Conservation (phyloP, 1,140 invertebrate genomes). For the Chionoecetes opilio region DNA sequence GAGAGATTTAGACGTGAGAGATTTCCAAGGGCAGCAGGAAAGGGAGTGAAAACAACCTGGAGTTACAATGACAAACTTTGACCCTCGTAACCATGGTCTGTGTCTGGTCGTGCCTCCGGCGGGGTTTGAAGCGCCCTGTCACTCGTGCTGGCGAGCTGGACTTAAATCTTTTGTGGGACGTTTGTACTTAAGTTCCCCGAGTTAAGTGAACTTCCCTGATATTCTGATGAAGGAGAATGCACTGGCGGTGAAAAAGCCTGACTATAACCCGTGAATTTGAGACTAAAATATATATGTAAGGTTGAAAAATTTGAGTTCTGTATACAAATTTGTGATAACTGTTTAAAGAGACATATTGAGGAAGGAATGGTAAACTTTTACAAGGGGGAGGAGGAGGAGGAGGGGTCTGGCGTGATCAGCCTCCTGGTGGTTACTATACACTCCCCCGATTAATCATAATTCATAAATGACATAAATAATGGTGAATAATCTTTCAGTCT, state of each 20-base stretch:
- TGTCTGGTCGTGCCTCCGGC: background rate
- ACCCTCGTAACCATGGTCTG: background rate
- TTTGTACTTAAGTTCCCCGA: constrained; percentile 77
- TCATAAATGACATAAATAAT: background rate
- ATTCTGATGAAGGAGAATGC: constrained; percentile 67
- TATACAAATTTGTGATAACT: too few relatives aligned
- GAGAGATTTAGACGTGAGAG: background rate
- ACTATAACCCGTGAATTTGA: background rate
- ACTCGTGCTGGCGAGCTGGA: constrained; percentile 50
- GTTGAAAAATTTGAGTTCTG: too few relatives aligned
- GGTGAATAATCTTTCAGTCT: background rate
- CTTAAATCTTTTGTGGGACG: constrained; percentile 65
- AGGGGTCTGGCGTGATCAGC: background rate
- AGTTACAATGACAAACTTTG: background rate
- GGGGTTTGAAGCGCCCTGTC: constrained; percentile 11
- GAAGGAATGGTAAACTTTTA: background rate
- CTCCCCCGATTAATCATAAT: background rate
- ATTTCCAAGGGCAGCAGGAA: background rate
- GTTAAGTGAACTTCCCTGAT: constrained; percentile 71
- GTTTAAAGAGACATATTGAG: background rate
- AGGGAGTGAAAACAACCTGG: background rate
- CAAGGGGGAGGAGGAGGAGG: too few relatives aligned
- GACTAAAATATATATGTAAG: background rate
- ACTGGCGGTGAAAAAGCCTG: constrained; percentile 32
- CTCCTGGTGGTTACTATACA: background rate